Conservation (phyloP, 2,888 invertebrate genomes). For the Oegoconia quadripuncta region DNA sequence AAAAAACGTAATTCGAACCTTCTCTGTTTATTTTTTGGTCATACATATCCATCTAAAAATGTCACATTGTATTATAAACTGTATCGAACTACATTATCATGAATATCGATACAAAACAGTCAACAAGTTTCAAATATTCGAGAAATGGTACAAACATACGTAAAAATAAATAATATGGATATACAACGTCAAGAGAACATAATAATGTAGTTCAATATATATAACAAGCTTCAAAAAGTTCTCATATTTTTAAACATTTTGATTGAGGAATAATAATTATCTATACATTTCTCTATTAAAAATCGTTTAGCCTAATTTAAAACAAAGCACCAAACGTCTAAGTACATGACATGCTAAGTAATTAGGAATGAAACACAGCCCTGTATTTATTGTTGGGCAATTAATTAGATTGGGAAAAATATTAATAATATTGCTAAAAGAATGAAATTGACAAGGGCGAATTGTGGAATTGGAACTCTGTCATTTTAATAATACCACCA, state of each 20-base stretch:
- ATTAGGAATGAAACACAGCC: constrained; percentile 27
- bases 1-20: constrained; percentile 13
- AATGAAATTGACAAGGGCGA: background rate
- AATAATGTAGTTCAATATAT: constrained; percentile 61
- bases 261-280: constrained; percentile 14
- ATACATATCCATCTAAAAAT: constrained; percentile 46
- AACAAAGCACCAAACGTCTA: constrained; percentile 34
- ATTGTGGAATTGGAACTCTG: too few species aligned
- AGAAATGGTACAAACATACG: constrained; percentile 43
- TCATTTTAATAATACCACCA: too few species aligned
- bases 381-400: background rate
- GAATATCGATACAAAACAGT: constrained; percentile 49
- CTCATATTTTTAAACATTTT: constrained; percentile 32
- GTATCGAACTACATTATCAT: constrained; percentile 56
- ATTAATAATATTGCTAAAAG: background rate
- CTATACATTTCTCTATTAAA: background rate
- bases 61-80: constrained; percentile 40
- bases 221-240: constrained; percentile 46
- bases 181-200: constrained; percentile 37
- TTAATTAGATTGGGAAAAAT: background rate
- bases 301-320: constrained; percentile 20
- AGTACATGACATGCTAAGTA: constrained; percentile 23
- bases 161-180: constrained; percentile 28
- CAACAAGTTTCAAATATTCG: constrained; percentile 58
- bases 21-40: constrained; percentile 52